Base-by-base conservation (phyloP, 92 coral and sea anemone genomes). In the Montipora capitata region DNA sequence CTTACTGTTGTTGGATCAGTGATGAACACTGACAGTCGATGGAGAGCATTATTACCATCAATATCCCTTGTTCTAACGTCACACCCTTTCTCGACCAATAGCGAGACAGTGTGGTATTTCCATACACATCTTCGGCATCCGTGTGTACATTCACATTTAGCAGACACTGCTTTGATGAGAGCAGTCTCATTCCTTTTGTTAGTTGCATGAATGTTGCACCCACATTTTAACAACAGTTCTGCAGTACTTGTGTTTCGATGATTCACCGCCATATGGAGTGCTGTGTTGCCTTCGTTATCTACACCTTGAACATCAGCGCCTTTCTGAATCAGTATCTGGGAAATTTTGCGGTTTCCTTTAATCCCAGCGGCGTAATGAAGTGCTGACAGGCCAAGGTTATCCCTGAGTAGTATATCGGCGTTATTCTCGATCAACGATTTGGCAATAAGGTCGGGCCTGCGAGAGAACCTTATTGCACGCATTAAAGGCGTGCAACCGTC, bases 51-150 rank as follows among this genome's bases (percentile, higher is more conserved):
- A 84, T 95, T 95, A 3, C 98, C 94, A 43, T 93, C 90, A 40
- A 83, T 64, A 83, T 95, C 98, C 44, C 93, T 62, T 10, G 68
- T 77, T n/a, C 69, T 72, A n/a, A 89, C 86, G 84, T 93, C 85
- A 79, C 98, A 87, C 2, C 90, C 87, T 40, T 76, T 89, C 67
- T 93, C 96, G 39, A 95, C 79, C 73, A 95, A 78, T 61, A 95
- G 54, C 77, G 94, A 92, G 5, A 95, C 96, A 12, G 95, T 88
- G 73, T 95, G 94, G 88, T 90, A 93, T 75, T 95, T 95, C 98
- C 98, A 95, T 4, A 88, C 88, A 76, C 98, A 95, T 63, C 86
- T 90, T 81, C 96, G 85, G 48, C 98, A 95, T 79, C 98, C 98
- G 68, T 90, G 96, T 1, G 91, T 93, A 70, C 98, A 95, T 67